Conservation (phyloP, 2,113 vertebrate genomes). For the Muntiacus reevesi region DNA sequence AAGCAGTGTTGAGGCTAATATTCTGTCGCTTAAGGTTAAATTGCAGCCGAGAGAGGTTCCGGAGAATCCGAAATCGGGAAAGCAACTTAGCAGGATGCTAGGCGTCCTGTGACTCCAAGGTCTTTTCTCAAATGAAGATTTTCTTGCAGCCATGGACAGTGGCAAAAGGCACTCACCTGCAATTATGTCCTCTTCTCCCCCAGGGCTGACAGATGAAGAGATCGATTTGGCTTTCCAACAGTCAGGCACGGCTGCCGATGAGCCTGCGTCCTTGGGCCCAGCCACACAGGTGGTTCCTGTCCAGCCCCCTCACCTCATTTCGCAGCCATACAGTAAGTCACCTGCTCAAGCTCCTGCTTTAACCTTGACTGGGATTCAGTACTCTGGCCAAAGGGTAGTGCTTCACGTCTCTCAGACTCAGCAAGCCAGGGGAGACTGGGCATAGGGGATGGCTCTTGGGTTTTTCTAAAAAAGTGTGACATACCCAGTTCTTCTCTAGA, state of each 20-base stretch:
- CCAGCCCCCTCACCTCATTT: constrained; percentile 80
- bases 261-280: constrained; percentile 80
- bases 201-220: constrained; percentile 96
- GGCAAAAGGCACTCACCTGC: constrained; percentile 72
- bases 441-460: background rate
- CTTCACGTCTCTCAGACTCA: accelerated
- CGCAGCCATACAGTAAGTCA: constrained; percentile 87
- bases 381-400: background rate
- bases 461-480: background rate
- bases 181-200: constrained; percentile 74
- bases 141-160: constrained; percentile 51
- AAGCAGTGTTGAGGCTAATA: constrained; percentile 87
- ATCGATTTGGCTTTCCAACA: constrained; percentile 95
- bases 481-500: background rate
- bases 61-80: constrained; percentile 73
- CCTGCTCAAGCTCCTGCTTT: background rate
- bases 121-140: constrained; percentile 57
- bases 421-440: background rate
- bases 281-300: constrained; percentile 75
- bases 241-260: constrained; percentile 87
- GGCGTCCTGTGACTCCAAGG: constrained; percentile 61
- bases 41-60: constrained; percentile 80
- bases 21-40: constrained; percentile 89
- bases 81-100: constrained; percentile 71
- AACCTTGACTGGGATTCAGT: background rate